Evolutionary conservation across 1,140 invertebrate genomes (phyloP).

Genomic region (Idris sp.): DNA sequence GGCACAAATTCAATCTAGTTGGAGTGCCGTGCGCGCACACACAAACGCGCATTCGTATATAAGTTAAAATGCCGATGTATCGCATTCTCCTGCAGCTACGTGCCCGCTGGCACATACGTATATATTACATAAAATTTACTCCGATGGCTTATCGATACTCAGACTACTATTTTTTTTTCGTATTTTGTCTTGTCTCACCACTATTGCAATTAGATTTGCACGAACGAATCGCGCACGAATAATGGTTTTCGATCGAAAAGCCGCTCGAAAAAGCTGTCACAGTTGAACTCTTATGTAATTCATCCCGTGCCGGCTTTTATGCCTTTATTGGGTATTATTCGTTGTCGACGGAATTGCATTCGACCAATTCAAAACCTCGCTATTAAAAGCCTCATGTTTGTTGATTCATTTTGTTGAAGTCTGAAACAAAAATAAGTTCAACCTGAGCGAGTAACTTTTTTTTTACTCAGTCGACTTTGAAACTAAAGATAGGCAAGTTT

Average conservation of each 20-base stretch:
- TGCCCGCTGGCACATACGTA: conserved; percentile 27
- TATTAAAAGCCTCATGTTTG: conserved; percentile 19
- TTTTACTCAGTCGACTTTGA: conserved; percentile 8
- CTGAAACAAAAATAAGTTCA: conserved; percentile 27
- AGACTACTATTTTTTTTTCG: conserved; percentile 24
- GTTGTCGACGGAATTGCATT: conserved; percentile 20
- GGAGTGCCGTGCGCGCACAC: conserved; percentile 38
- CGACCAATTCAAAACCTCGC: conserved; percentile 19
- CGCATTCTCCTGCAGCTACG: conserved; percentile 34
- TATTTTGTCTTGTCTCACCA: conserved; percentile 7
- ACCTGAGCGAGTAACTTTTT: conserved; percentile 1
- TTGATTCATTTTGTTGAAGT: conserved; percentile 23
- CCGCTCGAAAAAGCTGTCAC: conserved; percentile 35
- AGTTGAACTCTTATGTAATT: conserved; percentile 48
- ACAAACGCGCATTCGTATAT: conserved; percentile 27
- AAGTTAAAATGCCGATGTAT: conserved; percentile 49
- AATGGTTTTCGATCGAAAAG: conserved; percentile 40
- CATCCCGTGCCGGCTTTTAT: conserved; percentile 32
- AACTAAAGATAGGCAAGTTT: neutral
- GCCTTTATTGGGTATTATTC: conserved; percentile 37
- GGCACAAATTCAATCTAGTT: conserved; percentile 58
- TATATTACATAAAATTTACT: conserved; percentile 43
- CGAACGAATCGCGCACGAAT: conserved; percentile 28
- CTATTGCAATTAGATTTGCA: conserved; percentile 42
- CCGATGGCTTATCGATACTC: conserved; percentile 30